Base-by-base conservation (phyloP, 1,140 invertebrate species). In the Drosophila suzukii region DNA sequence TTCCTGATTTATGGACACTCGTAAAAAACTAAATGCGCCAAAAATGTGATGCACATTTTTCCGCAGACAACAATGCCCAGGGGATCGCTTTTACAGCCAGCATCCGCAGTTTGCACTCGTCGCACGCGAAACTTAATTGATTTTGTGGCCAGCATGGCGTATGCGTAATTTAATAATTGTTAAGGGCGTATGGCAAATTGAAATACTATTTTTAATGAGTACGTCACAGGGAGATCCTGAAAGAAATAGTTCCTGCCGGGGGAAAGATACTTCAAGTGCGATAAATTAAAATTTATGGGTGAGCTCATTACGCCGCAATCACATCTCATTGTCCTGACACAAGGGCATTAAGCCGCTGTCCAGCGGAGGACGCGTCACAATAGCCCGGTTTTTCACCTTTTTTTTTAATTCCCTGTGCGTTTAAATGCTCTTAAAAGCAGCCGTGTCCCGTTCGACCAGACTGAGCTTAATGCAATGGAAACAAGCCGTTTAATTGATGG, bases 371-470 rank as follows among this genome's bases (percentile, higher is more conserved):
- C 58, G 54, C 58, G 54, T 78, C 70, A 75, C 78, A 60, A 83
- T 83, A 83, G 71, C 41, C 53, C 78, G 55, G 27, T 27, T 27
- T 27, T 27, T 27, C 27, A 27, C 27, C 57, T 78, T 81, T 76
- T 46, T 46, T 50, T 50, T 50, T 75, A 85, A 81, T 85, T 60
- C 51, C 34, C 51, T 44, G 63, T 51, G 81, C 81, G 75, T 78
- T 85, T 85, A 81, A 85, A 85, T 75, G 59, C 74, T 71, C 68
- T 85, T 85, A 78, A 74, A 60, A 70, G 39, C 47, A 61, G 58
- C 44, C 27, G 56, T 50, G 55, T 27, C 13, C 47, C 32, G 49
- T 34, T 15, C 49, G 15, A 17, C 32, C 47, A 39, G 15, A 39
- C 38, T 39, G 66, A 47, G 44, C 53, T 71, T 71, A 71, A 71